These are phyloP conservation scores for Thermophis baileyi DNA, from an alignment of 2,113 vertebrate genomes.

Conservation along the genomic window DNA sequence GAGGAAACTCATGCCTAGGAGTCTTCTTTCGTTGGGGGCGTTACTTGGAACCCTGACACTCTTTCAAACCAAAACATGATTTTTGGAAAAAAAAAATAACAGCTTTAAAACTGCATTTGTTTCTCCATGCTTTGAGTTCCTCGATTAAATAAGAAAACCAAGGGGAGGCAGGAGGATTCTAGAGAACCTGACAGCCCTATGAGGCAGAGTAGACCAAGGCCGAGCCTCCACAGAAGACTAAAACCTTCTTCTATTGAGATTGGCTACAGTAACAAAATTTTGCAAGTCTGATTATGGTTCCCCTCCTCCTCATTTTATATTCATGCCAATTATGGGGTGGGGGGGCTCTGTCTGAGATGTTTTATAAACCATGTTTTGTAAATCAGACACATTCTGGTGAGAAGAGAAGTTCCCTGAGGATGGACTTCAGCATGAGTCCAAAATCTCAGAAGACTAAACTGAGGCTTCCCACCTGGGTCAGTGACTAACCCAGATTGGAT, in stretches of 20 bases:
- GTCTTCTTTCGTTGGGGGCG: too few species aligned
- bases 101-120: neutral
- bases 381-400: neutral
- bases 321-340: neutral
- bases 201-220: neutral
- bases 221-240: neutral
- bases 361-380: neutral
- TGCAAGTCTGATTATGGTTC: neutral
- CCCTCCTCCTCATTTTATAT: neutral
- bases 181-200: neutral
- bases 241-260: neutral
- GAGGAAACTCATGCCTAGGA: too few species aligned
- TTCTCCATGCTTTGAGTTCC: neutral
- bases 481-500: too few species aligned
- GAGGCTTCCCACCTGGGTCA: too few species aligned
- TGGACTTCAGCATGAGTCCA: neutral
- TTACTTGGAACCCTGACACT: too few species aligned
- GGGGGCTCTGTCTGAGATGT: neutral
- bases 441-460: too few species aligned
- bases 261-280: too few species aligned
- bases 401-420: neutral
- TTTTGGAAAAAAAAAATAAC: neutral
- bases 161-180: neutral
- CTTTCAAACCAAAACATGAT: neutral
- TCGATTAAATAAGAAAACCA: neutral